A percentile compares a stretch with the other conserved stretches of the same genome.
phyloP scores from a whole-genome alignment of 2,888 invertebrate genomes.

The Zootermopsis nevadensis region DNA sequence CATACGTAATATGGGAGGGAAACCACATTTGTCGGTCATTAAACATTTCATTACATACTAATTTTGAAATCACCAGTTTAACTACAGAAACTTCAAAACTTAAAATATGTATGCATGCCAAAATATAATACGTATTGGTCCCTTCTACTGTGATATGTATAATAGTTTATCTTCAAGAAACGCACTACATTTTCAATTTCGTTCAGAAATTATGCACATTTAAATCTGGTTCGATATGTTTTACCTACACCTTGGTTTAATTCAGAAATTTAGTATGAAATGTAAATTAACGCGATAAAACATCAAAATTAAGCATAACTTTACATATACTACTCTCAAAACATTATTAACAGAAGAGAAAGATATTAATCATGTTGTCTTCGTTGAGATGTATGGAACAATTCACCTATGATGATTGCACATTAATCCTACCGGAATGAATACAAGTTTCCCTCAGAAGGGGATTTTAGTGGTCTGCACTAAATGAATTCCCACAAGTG shows the following conservation, averaged over 20 bases:
- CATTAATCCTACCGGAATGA: slow-evolving; percentile 3
- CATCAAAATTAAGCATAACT: no score
- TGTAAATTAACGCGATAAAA: no score
- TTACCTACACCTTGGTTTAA: no score
- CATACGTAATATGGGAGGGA: slow-evolving; percentile 15
- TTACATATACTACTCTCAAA: no score
- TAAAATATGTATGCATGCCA: neutral
- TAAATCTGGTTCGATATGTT: no score
- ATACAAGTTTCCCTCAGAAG: neutral
- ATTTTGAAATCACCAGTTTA: neutral
- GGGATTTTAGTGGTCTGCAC: neutral
- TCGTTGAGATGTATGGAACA: no score
- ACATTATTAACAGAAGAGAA: no score
- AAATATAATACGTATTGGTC: neutral
- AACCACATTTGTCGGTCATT: slow-evolving; percentile 6
- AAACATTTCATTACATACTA: slow-evolving; percentile 7
- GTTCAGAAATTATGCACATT: neutral
- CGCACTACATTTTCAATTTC: slow-evolving; percentile 35
- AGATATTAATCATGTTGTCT: neutral
- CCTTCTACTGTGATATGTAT: neutral
- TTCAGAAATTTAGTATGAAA: no score
- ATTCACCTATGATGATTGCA: no score
- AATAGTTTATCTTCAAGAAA: neutral
- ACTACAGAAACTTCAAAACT: neutral
- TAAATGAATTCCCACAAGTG: neutral